phyloP scores from a whole-genome alignment of 2,113 vertebrate species.

The Tychaedon coryphoeus region DNA sequence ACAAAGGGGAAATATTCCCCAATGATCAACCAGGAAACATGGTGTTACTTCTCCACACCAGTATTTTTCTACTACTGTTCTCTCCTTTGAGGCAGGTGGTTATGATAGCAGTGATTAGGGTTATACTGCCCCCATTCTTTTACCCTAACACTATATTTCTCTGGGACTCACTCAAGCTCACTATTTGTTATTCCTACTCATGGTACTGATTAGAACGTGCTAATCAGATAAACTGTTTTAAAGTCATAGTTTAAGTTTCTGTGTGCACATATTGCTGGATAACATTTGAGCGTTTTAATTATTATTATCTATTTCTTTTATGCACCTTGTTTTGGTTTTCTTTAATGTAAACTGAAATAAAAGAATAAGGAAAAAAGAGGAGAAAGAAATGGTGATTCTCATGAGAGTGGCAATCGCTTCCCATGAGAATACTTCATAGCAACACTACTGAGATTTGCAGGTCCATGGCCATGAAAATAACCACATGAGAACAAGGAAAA shows the following conservation, averaged over 20 bases:
- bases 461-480: not conserved
- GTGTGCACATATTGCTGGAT: not conserved
- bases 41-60: not conserved
- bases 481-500: not conserved
- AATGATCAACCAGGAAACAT: not conserved
- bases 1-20: not conserved
- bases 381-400: not conserved
- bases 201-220: rapidly evolving
- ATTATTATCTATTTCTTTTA: not conserved
- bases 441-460: not conserved
- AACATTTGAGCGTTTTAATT: not conserved
- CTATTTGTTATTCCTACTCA: not conserved
- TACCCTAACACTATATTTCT: not conserved
- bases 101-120: not conserved
- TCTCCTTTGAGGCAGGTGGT: not conserved
- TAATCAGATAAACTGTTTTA: not conserved
- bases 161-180: not conserved
- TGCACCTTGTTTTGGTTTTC: not conserved
- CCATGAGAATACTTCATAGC: not conserved
- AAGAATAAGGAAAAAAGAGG: not conserved
- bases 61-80: not conserved
- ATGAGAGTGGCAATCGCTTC: rapidly evolving
- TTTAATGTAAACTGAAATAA: not conserved
- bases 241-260: not conserved
- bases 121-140: not conserved